These are phyloP conservation scores for Eupithecia pulchellata DNA, from an alignment of 2,888 invertebrate species.

Conservation along the genomic window DNA sequence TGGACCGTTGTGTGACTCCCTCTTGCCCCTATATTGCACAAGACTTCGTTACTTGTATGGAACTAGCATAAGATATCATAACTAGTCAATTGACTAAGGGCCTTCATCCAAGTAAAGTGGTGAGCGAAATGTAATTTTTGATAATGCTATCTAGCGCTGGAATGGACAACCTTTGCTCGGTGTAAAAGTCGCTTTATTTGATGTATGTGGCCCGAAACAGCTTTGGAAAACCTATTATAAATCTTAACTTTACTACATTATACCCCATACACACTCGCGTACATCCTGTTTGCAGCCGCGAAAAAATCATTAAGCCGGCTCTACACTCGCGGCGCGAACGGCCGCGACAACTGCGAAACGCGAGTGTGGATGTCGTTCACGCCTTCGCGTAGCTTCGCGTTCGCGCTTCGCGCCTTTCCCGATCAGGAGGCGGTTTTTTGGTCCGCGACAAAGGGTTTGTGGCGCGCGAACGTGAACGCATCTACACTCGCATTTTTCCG, in stretches of 20 bases:
- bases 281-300: not conserved
- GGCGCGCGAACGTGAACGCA: no score
- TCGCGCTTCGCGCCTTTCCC: no score
- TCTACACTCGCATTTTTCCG: no score
- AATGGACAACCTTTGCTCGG: not conserved
- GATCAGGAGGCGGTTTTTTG: no score
- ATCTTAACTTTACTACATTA: slow-evolving; percentile 41
- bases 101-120: slow-evolving; percentile 8
- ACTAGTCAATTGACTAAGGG: slow-evolving; percentile 68
- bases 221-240: slow-evolving; percentile 56
- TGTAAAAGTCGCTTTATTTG: not conserved
- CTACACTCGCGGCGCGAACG: no score
- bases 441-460: no score
- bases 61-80: slow-evolving; percentile 50
- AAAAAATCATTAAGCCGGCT: not conserved
- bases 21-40: slow-evolving; percentile 76
- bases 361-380: no score
- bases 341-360: no score
- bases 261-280: not conserved
- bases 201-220: slow-evolving; percentile 39
- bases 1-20: slow-evolving; percentile 43
- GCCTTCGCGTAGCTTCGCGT: no score
- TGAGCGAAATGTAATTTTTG: not conserved
- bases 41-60: slow-evolving; percentile 66
- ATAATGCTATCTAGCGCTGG: not conserved